Base-by-base conservation (phyloP, 2,113 vertebrate genomes). In the Turdus rufiventris region DNA sequence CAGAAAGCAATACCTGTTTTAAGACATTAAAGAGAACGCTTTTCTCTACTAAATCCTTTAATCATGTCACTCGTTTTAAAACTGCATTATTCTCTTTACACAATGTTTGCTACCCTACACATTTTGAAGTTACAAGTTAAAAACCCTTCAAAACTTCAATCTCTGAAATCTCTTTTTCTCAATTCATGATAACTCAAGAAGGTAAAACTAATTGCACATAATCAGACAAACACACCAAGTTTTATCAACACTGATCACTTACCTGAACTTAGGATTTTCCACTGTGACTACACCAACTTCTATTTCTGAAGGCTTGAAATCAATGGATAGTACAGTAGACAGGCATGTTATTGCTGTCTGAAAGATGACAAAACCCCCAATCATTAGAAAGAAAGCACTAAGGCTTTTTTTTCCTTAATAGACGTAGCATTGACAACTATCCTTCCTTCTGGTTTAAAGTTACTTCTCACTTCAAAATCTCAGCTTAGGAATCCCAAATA, bases 281-380 rank as follows among this genome's bases (percentile, higher is more conserved):
- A 98, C 98, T 93, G 99, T 99, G 96, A 99, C 97, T 80, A 99
- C 98, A 92, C 98, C 99, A 94, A 99, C 98, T 98, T 99, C 99
- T 77, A 99, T 98, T 98, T 99, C 99, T 94, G 99, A 99, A 93
- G 99, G 99, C 95, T 99, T 99, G 98, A 99, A 99, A 97, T 99
- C 99, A 96, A 99, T 99, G 77, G 99, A 99, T 63, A 99, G 98
- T 91, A 99, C 99, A 82, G 99, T 99, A 92, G 99, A 99, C 92
- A 99, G 98, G 96, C 99, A 99, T 31, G 99, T 99, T 97, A 99
- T 99, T 38, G 98, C 99, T 57, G 99, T 99, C 99, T 99, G 96
- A 89, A 96, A 91, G 47, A 93, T 3, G 17, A 83, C 34, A 62
- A 92, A 85, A 60, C 3, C 3, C 2, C 5, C 8, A 10, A 56